These are phyloP conservation scores for Uria aalge DNA, from an alignment of 2,113 vertebrate genomes.

Conservation along the genomic window DNA sequence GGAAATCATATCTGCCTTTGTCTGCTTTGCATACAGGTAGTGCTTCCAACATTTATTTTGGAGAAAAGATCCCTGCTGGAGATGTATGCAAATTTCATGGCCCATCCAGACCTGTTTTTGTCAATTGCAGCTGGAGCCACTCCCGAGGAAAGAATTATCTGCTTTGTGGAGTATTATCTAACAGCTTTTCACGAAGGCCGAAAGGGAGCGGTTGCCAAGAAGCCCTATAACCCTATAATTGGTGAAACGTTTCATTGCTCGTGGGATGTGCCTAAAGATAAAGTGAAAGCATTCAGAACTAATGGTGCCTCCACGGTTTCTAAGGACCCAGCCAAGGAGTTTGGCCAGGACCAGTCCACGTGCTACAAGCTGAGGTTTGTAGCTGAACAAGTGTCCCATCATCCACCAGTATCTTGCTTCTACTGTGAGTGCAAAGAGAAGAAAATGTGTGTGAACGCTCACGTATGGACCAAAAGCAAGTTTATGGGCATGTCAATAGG, in stretches of 20 bases:
- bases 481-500: conserved; percentile 99
- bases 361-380: conserved; percentile 89
- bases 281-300: conserved; percentile 76
- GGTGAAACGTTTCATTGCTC: conserved; percentile 96
- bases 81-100: conserved; percentile 99
- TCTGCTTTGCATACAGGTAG: conserved; percentile 80
- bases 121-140: conserved; percentile 84
- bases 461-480: conserved; percentile 98
- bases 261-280: conserved; percentile 90
- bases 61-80: conserved; percentile 96
- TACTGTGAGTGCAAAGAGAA: conserved; percentile 95
- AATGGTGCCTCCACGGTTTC: conserved; percentile 53
- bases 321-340: conserved; percentile 56
- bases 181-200: conserved; percentile 97
- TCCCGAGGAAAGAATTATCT: conserved; percentile 88
- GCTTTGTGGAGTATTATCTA: conserved; percentile 95
- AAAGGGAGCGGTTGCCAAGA: conserved; percentile 93
- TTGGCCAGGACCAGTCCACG: conserved; percentile 48
- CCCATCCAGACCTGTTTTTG: conserved; percentile 94
- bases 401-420: conserved; percentile 93
- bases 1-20: conserved; percentile 42
- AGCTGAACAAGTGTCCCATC: conserved; percentile 95
- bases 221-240: conserved; percentile 94
- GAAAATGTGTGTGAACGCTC: conserved; percentile 87
- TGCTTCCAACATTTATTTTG: conserved; percentile 94